Percentiles rank a stretch among this genome's conserved stretches.
phyloP scores from a whole-genome alignment of 2,113 vertebrate species.

The Mustela nigripes region DNA sequence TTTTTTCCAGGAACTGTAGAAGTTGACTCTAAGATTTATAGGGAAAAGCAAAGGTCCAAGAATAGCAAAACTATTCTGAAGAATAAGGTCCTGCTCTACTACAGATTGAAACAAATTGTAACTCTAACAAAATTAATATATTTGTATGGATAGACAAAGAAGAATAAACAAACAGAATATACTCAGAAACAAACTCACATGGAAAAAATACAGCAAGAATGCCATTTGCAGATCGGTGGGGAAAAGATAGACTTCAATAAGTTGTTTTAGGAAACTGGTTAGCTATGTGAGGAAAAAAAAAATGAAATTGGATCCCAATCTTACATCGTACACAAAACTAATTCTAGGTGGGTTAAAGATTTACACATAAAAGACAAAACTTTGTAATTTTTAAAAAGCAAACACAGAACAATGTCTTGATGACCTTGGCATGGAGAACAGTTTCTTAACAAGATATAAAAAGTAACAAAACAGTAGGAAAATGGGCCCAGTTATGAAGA shows the following conservation, averaged over 20 bases:
- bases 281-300: not conserved
- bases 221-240: not conserved
- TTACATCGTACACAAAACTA: not conserved
- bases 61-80: slow-evolving; percentile 10
- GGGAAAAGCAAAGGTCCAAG: not conserved
- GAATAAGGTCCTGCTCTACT: not conserved
- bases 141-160: not conserved
- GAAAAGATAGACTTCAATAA: not conserved
- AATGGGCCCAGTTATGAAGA: not conserved
- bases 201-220: not conserved
- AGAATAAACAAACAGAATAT: not conserved
- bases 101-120: not conserved
- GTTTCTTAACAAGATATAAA: not conserved
- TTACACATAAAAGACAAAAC: slow-evolving; percentile 4
- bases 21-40: not conserved
- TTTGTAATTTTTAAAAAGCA: slow-evolving; percentile 12
- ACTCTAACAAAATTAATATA: not conserved
- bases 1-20: not conserved
- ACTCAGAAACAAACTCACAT: not conserved
- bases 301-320: not conserved
- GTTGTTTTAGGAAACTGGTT: not conserved
- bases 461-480: not conserved
- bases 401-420: not conserved
- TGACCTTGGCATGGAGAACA: not conserved
- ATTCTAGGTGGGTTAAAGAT: slow-evolving; percentile 14